Percentiles rank a stretch among this genome's conserved stretches.
Evolutionary conservation across 1,140 invertebrate genomes (phyloP).

Genomic region (Chlorops oryzae): DNA sequence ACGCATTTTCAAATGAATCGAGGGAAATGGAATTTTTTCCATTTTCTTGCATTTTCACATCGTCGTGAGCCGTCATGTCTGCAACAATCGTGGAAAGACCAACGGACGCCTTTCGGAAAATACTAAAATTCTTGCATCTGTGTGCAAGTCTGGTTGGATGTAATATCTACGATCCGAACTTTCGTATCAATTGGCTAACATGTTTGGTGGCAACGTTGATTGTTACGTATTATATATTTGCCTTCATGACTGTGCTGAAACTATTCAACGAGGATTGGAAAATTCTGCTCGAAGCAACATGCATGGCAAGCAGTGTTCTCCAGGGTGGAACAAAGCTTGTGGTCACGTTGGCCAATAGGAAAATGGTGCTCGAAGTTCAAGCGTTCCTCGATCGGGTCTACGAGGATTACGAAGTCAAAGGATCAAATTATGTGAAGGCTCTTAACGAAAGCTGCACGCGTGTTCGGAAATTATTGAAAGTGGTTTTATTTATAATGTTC

Average conservation of each 20-base stretch:
- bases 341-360: not conserved
- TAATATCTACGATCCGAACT: constrained; percentile 19
- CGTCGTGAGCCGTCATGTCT: too few species aligned
- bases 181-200: constrained; percentile 18
- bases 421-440: constrained; percentile 8
- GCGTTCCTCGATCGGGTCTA: not conserved
- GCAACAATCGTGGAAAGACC: too few species aligned
- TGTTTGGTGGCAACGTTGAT: constrained; percentile 3
- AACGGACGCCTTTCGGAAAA: not conserved
- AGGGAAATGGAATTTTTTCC: too few species aligned
- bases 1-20: too few species aligned
- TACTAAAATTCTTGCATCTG: not conserved
- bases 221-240: constrained; percentile 12
- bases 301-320: constrained; percentile 18
- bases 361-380: not conserved
- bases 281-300: constrained; percentile 16
- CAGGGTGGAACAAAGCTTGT: constrained; percentile 20
- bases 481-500: constrained; percentile 14
- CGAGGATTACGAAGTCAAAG: constrained; percentile 12
- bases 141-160: constrained; percentile 10
- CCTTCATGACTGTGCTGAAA: constrained; percentile 12
- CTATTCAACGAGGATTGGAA: constrained; percentile 15
- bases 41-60: too few species aligned
- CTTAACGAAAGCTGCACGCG: constrained; percentile 10
- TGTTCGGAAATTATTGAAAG: not conserved